phyloP scores from a whole-genome alignment of 2,113 vertebrate genomes.

The Microtus pennsylvanicus region DNA sequence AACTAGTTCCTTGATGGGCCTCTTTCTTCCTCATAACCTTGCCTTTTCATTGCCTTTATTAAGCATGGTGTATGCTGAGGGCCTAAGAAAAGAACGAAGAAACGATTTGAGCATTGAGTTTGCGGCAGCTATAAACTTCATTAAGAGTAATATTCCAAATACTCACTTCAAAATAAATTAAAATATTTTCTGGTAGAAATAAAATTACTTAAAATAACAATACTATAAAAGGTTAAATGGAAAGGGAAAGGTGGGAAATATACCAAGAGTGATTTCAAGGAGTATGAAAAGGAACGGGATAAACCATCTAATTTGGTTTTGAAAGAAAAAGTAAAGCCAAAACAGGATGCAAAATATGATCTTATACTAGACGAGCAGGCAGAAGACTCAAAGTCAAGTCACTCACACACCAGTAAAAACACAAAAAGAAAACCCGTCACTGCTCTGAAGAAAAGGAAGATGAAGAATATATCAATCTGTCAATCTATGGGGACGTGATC shows the following conservation, averaged over 20 bases:
- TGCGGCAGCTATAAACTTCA: conserved; percentile 19
- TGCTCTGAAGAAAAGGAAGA: conserved; percentile 93
- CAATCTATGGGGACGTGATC: too few relatives aligned
- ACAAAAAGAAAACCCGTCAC: conserved; percentile 91
- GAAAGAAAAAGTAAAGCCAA: conserved; percentile 94
- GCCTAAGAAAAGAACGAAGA: conserved; percentile 28
- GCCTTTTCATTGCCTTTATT: conserved; percentile 69
- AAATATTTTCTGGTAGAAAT: conserved; percentile 44
- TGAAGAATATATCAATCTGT: conserved; percentile 74
- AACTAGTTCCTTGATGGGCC: conserved; percentile 10
- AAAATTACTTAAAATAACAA: conserved; percentile 56
- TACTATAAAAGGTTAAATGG: background rate
- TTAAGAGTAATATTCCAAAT: background rate
- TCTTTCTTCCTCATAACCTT: conserved; percentile 60
- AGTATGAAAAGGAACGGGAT: conserved; percentile 93
- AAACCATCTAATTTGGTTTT: conserved; percentile 92
- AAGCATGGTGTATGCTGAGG: conserved; percentile 65
- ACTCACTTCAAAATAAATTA: background rate
- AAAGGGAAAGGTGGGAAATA: conserved; percentile 92
- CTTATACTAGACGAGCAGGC: conserved; percentile 91
- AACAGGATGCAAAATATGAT: conserved; percentile 94
- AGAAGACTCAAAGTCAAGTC: conserved; percentile 86
- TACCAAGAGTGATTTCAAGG: conserved; percentile 97
- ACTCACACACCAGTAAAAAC: conserved; percentile 90
- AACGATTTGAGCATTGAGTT: conserved; percentile 43